These are phyloP conservation scores for Percina caprodes DNA, from an alignment of 2,113 vertebrate genomes.

Conservation along the genomic window DNA sequence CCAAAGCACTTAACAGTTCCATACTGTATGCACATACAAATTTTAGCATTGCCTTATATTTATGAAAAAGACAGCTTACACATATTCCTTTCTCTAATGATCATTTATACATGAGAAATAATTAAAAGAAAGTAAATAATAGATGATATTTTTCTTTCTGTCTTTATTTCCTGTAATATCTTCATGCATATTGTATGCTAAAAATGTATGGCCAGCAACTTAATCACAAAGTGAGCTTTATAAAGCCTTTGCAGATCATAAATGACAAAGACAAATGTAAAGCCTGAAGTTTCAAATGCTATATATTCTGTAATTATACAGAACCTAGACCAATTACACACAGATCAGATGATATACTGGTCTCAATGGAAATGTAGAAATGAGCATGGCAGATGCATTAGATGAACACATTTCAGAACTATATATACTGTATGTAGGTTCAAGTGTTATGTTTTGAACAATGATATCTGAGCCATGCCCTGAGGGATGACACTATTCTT, in stretches of 20 bases:
- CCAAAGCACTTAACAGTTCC: neutral
- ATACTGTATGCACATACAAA: neutral
- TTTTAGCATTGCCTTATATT: neutral
- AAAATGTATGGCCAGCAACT: conserved; percentile 47
- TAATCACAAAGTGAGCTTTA: conserved; percentile 59
- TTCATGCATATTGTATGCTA: conserved; percentile 3
- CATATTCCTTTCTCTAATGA: neutral
- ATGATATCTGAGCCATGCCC: conserved; percentile 20
- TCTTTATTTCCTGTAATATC: neutral
- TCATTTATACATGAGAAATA: neutral
- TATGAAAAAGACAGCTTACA: neutral
- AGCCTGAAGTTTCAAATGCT: conserved; percentile 60
- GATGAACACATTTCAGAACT: conserved; percentile 1
- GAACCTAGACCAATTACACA: conserved; percentile 43
- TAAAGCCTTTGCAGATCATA: conserved; percentile 44
- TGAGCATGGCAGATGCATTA: conserved; percentile 7
- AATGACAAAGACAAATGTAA: conserved; percentile 60
- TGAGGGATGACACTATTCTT: conserved; percentile 51
- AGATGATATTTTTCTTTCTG: conserved; percentile 6
- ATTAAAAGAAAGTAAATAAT: conserved; percentile 8
- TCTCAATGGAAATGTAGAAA: conserved; percentile 51
- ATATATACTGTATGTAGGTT: conserved; percentile 31
- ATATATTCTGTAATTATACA: conserved; percentile 48
- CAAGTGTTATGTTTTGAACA: conserved; percentile 56
- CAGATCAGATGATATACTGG: conserved; percentile 51